Evolutionary conservation across 2,797 vertebrate genomes (phyloP), one percentile per base, ranked within the genome.

Genomic region (Tiaroga cobitis): DNA sequence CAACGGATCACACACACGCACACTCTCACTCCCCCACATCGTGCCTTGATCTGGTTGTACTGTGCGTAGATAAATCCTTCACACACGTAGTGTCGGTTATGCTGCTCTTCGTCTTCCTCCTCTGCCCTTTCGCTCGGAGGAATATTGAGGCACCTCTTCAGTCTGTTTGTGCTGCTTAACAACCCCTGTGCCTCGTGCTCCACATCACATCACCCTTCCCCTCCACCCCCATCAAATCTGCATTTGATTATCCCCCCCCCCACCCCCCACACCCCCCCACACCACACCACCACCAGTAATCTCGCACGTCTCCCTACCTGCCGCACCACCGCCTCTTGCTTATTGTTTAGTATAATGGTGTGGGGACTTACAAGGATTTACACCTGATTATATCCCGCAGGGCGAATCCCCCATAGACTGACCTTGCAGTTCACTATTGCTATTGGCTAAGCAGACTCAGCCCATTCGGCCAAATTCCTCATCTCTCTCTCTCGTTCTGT

Each of bases 361-460:
- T 81, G 82, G 80, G 85, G 85, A 88, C 86, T 87, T 87, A 65
- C 85, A 85, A 85, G 87, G 90, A 89, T 90, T 90, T 88, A 82
- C 78, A 80, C 87, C 79, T 88, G 90, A 90, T 89, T 87, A 89
- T 89, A 84, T 80, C 61, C 77, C 74, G 49, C 83, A 89, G 85
- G 81, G 76, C 65, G 51, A 90, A 82, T 87, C 87, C 87, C 77
- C 87, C 80, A 85, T 78, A 70, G 87, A 87, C 85, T 88, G 80
- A 87, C 90, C 90, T 89, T 87, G 87, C 84, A 83, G 79, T 88
- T 88, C 82, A 85, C 65, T 41, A 85, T 39, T 80, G 82, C 85
- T 65, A 78, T 86, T 65, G 84, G 92, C 93, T 92, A 88, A 91
- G 91, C 82, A 84, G 89, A 77, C 85, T 90, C 91, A 91, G 91